phyloP scores from a whole-genome alignment of 2,797 vertebrate species.

The Gymnothorax reevesii region DNA sequence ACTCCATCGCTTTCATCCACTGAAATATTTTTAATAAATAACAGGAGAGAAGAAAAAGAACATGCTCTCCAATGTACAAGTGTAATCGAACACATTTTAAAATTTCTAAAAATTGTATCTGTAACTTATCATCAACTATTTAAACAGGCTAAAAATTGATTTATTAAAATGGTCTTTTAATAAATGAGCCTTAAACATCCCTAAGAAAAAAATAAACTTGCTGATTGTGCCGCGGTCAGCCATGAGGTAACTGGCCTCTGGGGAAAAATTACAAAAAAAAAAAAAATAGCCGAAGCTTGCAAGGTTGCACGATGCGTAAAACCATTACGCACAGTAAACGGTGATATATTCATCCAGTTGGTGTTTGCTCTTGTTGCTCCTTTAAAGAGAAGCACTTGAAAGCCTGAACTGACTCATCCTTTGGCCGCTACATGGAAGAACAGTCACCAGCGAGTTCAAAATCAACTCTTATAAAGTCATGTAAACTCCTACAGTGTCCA shows the following conservation, averaged over 20 bases:
- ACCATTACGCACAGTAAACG: not conserved
- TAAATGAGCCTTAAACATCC: not conserved
- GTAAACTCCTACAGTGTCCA: too few relatives aligned
- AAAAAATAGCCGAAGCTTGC: not conserved
- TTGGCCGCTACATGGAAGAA: too few relatives aligned
- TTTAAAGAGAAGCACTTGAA: not conserved
- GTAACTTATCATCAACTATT: not conserved
- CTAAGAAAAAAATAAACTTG: not conserved
- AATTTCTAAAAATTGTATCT: not conserved
- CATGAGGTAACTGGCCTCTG: not conserved
- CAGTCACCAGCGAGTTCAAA: too few relatives aligned
- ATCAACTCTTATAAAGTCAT: too few relatives aligned
- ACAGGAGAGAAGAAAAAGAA: too few relatives aligned
- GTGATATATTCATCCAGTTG: constrained; percentile 7
- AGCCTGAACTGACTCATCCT: not conserved
- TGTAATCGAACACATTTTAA: not conserved
- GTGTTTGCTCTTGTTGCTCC: not conserved
- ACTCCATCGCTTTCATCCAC: too few relatives aligned
- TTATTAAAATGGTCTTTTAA: not conserved
- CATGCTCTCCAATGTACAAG: not conserved
- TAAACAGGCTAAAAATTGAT: not conserved
- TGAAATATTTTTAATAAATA: not conserved
- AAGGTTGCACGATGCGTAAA: not conserved
- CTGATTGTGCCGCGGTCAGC: not conserved
- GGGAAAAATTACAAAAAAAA: not conserved